A percentile compares a stretch with the other conserved stretches of the same genome.
Evolutionary conservation across 2,113 vertebrate species (phyloP).

Genomic region (Emydocephalus ijimae): DNA sequence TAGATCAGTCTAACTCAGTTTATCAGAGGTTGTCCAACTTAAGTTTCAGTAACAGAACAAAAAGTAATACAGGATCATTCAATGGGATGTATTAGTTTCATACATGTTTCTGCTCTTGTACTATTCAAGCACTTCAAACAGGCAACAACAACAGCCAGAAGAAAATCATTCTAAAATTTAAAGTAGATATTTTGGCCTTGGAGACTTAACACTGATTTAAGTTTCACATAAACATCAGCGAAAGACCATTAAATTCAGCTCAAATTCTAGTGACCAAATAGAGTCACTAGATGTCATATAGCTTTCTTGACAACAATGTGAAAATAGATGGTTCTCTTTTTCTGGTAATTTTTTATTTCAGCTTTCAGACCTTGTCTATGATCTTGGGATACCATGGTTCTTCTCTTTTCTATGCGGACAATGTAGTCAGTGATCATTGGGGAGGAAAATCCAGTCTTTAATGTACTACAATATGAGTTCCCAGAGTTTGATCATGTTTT

Average conservation of each 20-base stretch:
- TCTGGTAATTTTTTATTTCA: not conserved
- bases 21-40: not conserved
- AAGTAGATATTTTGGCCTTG: not conserved
- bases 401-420: not conserved
- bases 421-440: not conserved
- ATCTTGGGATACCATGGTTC: not conserved
- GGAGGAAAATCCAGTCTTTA: not conserved
- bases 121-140: not conserved
- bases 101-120: not conserved
- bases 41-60: not conserved
- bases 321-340: not conserved
- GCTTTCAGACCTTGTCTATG: not conserved
- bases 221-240: not conserved
- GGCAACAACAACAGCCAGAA: not conserved
- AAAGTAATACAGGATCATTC: too few relatives aligned
- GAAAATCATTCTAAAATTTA: not conserved
- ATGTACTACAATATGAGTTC: not conserved
- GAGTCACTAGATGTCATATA: not conserved
- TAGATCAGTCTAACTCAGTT: too few relatives aligned
- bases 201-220: not conserved
- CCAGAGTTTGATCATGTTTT: not conserved
- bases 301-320: not conserved
- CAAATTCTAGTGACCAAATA: not conserved
- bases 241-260: not conserved
- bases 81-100: not conserved